Percentiles rank a stretch among this genome's conserved stretches.
phyloP scores from a whole-genome alignment of 2,888 invertebrate species.

The Macrophya alboannulata region DNA sequence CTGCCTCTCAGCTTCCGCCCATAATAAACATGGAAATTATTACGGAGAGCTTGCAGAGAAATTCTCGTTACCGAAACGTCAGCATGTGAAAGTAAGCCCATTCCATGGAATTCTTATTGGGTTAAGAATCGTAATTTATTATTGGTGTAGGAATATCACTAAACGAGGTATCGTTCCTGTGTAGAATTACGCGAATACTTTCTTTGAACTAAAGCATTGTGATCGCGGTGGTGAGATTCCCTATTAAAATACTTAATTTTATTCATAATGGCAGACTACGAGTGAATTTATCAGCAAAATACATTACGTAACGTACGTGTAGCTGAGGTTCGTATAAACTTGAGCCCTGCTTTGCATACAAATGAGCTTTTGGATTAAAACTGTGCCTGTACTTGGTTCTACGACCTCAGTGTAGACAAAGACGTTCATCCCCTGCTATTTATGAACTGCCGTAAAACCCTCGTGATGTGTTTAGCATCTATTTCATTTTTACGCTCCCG shows the following conservation, averaged over 20 bases:
- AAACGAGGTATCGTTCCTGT: background rate
- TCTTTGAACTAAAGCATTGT: conserved; percentile 12
- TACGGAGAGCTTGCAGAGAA: background rate
- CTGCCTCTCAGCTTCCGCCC: background rate
- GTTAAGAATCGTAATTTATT: background rate
- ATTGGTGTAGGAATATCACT: background rate
- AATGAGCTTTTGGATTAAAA: conserved; percentile 69
- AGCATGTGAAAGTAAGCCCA: background rate
- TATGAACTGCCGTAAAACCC: conserved; percentile 49
- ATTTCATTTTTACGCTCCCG: conserved; percentile 31
- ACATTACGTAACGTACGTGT: conserved; percentile 62
- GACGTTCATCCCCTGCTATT: conserved; percentile 44
- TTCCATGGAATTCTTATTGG: background rate
- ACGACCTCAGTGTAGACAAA: conserved; percentile 49
- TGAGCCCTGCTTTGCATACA: conserved; percentile 67
- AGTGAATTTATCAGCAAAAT: conserved; percentile 59
- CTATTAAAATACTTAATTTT: conserved; percentile 33
- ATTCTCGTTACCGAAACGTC: background rate
- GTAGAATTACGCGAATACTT: background rate
- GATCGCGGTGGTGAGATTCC: background rate
- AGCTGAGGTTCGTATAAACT: conserved; percentile 58
- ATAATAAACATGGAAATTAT: background rate
- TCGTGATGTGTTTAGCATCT: conserved; percentile 36
- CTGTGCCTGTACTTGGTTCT: conserved; percentile 55
- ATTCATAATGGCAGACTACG: conserved; percentile 50